These are phyloP conservation scores for Montipora efflorescens DNA, from an alignment of 64 coral and sea anemone genomes.

Conservation along the genomic window DNA sequence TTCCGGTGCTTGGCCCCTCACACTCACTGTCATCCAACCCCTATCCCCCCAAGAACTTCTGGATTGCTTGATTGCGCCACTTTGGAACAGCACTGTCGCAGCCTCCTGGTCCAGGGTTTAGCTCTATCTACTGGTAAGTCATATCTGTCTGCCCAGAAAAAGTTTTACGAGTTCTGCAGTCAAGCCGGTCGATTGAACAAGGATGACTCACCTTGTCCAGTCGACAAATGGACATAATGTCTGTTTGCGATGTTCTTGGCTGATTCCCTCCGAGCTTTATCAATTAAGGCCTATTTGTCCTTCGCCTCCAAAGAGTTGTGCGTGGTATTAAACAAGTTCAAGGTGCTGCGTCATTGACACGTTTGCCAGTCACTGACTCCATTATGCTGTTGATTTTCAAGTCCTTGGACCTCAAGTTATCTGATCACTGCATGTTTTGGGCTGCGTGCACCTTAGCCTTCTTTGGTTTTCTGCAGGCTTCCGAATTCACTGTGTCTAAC, in stretches of 20 bases:
- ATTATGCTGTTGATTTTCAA: not conserved
- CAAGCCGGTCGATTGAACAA: not conserved
- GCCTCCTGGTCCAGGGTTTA: constrained; percentile 4
- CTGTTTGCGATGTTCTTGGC: constrained; percentile 17
- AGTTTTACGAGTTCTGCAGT: constrained; percentile 30
- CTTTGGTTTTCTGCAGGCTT: not conserved
- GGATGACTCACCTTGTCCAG: constrained; percentile 14
- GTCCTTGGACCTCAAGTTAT: not conserved
- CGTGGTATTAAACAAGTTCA: constrained; percentile 16
- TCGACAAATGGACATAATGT: constrained; percentile 25
- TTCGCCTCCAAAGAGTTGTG: constrained; percentile 23
- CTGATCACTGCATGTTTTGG: too few species aligned
- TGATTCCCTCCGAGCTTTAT: not conserved
- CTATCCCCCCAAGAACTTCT: constrained; percentile 1
- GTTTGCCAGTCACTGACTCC: not conserved
- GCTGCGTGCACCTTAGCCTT: not conserved
- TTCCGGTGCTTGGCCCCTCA: not conserved
- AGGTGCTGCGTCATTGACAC: not conserved
- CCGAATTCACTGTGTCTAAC: constrained; percentile 2
- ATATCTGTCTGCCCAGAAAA: constrained; percentile 33
- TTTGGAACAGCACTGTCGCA: not conserved
- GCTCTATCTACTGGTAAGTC: constrained; percentile 32
- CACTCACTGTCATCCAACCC: not conserved
- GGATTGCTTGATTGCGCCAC: not conserved
- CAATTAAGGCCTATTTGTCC: constrained; percentile 41